Base-by-base conservation (phyloP, 1,140 invertebrate species). In the Leptonema lineaticorne region DNA sequence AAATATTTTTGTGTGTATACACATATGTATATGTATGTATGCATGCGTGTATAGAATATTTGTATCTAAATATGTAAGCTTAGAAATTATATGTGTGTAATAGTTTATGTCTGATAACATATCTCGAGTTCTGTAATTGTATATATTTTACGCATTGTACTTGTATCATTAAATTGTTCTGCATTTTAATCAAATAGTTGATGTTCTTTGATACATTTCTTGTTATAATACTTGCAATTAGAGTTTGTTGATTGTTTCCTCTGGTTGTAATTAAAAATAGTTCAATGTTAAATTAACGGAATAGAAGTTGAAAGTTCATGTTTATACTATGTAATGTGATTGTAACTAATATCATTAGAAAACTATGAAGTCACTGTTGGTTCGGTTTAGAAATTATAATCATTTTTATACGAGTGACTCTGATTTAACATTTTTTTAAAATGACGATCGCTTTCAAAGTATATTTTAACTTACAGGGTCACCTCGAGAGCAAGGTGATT, bases 261-360 rank as follows among this genome's bases (percentile, higher is more conserved):
- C 28, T 33, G 37, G 30, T 33, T 62, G 29, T 62, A 20, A 27
- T 37, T 22, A 33, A 62, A n/a, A n/a, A n/a, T n/a, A n/a, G n/a
- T n/a, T n/a, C n/a, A n/a, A n/a, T n/a, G n/a, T n/a, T n/a, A n/a
- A n/a, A n/a, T n/a, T n/a, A n/a, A n/a, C n/a, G n/a, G n/a, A n/a
- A n/a, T n/a, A n/a, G n/a, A n/a, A n/a, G n/a, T n/a, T n/a, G n/a
- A n/a, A n/a, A n/a, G n/a, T n/a, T n/a, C n/a, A n/a, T n/a, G n/a
- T n/a, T n/a, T n/a, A n/a, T n/a, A n/a, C n/a, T n/a, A n/a, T n/a
- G n/a, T n/a, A n/a, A n/a, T n/a, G n/a, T n/a, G n/a, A n/a, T n/a
- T n/a, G n/a, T n/a, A n/a, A n/a, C n/a, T n/a, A n/a, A n/a, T n/a
- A n/a, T n/a, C n/a, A n/a, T n/a, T n/a, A n/a, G n/a, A n/a, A n/a